Evolutionary conservation across 2,888 invertebrate species (phyloP).

Genomic region (Xanthostigma xanthostigma): DNA sequence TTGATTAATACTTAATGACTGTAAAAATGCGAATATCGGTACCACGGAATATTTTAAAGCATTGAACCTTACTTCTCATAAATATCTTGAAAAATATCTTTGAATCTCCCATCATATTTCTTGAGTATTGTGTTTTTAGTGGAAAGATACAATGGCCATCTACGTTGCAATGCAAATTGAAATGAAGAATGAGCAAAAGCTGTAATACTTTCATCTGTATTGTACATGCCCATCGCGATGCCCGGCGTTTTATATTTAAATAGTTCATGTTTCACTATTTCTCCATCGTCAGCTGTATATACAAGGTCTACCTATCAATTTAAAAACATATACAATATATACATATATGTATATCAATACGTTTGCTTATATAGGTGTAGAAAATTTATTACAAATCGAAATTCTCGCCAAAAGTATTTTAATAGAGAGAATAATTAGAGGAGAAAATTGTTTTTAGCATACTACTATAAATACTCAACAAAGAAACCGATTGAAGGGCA

Average conservation of each 20-base stretch:
- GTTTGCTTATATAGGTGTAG: no score
- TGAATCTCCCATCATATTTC: slow-evolving; percentile 77
- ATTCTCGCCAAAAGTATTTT: no score
- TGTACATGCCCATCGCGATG: slow-evolving; percentile 80
- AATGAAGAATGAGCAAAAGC: slow-evolving; percentile 80
- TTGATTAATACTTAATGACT: not conserved
- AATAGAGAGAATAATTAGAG: no score
- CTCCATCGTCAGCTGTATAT: slow-evolving; percentile 47
- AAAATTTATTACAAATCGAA: no score
- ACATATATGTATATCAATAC: no score
- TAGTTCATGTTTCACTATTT: slow-evolving; percentile 39
- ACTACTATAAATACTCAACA: no score
- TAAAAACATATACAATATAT: not conserved
- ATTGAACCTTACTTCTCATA: slow-evolving; percentile 49
- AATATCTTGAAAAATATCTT: slow-evolving; percentile 83
- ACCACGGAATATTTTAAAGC: not conserved
- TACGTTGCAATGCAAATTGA: slow-evolving; percentile 69
- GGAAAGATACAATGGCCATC: slow-evolving; percentile 79
- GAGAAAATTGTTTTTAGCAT: no score
- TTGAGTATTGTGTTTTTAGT: slow-evolving; percentile 88
- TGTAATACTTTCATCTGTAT: slow-evolving; percentile 71
- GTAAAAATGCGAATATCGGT: not conserved
- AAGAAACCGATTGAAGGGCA: no score
- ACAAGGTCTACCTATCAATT: slow-evolving; percentile 50
- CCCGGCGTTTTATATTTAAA: slow-evolving; percentile 61